A percentile compares a stretch with the other conserved stretches of the same genome.
Evolutionary conservation across 2,113 vertebrate species (phyloP).

Genomic region (Zosterops lateralis): DNA sequence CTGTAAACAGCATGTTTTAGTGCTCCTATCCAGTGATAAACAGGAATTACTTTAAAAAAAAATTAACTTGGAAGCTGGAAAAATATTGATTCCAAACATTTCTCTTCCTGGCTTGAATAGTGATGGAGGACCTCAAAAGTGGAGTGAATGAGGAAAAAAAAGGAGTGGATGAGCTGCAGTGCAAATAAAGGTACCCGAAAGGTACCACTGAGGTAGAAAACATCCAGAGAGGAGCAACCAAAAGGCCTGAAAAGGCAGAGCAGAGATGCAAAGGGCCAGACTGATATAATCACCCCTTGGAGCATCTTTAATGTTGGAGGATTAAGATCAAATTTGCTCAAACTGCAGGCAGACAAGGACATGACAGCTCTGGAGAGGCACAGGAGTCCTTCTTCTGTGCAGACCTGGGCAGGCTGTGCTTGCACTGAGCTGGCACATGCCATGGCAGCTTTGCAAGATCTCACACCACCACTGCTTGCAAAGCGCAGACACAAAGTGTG

Average conservation of each 20-base stretch:
- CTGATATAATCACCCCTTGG: background rate
- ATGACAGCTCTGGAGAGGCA: background rate
- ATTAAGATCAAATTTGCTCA: background rate
- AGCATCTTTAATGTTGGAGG: background rate
- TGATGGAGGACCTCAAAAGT: background rate
- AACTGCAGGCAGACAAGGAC: background rate
- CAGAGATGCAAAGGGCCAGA: background rate
- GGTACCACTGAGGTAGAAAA: rapidly evolving
- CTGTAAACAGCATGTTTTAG: background rate
- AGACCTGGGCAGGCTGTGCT: background rate
- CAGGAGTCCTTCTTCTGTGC: background rate
- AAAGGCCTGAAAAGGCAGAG: background rate
- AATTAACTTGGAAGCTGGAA: background rate
- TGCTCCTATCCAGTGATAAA: background rate
- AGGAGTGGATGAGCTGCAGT: background rate
- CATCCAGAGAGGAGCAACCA: background rate
- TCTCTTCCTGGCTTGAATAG: background rate
- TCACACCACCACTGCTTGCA: background rate
- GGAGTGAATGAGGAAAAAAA: background rate
- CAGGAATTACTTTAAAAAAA: background rate
- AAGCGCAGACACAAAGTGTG: background rate
- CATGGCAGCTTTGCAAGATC: background rate
- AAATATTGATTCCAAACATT: background rate
- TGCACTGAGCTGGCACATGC: rapidly evolving
- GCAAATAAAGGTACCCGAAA: background rate